Base-by-base conservation (phyloP, 2,888 invertebrate species). In the Chirona hameri region DNA sequence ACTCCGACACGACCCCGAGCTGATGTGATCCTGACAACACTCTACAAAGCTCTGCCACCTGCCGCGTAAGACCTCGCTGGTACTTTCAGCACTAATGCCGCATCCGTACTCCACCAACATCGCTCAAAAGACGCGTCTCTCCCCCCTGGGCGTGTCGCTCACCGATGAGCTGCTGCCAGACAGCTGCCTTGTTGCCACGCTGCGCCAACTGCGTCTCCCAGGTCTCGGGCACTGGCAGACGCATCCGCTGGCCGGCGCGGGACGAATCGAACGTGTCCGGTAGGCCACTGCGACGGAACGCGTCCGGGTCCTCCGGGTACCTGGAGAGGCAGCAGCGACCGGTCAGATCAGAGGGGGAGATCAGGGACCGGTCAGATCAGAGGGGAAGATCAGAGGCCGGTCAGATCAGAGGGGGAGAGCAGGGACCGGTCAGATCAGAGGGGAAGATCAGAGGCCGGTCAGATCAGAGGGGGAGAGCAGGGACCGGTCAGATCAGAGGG, bases 121-220 rank as follows among this genome's bases (percentile, higher is more conserved):
- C n/a, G 57, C 21, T 57, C 57, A 57, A 3, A 9, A 4, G 57
- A 4, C 9, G 18, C 14, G 14, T 57, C 57, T n/a, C 57, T 18
- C 21, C 55, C 31, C 24, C 24, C 3, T 27, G 76, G 48, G 52
- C 82, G 69, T 83, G 89, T 89, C 65, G 15, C 76, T 76, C 76
- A 76, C 76, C 89, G 82, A 90, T 86, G 27, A 90, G 86, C 60
- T 87, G 85, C 84, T 89, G 86, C 90, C 90, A 90, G 7, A 88
- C 87, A 14, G 86, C 84, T 0, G 89, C 87, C 84, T 88, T 89
- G 86, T 90, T 90, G 69, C 90, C 89, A 84, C 87, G 87, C 39
- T 87, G 84, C 3, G 89, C 52, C 72, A 89, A 86, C 85, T 88
- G 88, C 0, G 89, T 89, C 84, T 89, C 89, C 89, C 89, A 89